Evolutionary conservation across 2,888 invertebrate species (phyloP).

Genomic region (Bembecia ichneumoniformis): DNA sequence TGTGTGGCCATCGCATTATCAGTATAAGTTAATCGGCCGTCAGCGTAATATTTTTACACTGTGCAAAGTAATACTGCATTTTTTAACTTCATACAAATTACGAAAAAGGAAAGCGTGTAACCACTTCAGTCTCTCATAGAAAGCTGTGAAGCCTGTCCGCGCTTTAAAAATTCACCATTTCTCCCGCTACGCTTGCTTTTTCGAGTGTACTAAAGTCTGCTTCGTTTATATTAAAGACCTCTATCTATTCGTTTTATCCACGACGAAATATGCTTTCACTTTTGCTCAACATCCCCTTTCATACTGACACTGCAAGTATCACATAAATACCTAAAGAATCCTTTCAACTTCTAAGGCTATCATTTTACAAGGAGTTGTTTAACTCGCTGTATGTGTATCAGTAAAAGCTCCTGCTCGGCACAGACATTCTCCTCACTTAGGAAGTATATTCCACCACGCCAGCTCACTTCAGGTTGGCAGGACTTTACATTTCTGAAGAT

Average conservation of each 20-base stretch:
- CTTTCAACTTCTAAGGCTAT: no score
- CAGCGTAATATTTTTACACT: neutral
- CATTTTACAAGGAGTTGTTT: no score
- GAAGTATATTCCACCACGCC: no score
- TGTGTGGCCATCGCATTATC: constrained; percentile 12
- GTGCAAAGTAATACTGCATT: neutral
- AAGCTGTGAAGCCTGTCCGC: constrained; percentile 31
- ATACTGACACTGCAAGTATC: constrained; percentile 18
- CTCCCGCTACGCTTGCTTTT: constrained; percentile 58
- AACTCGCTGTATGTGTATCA: no score
- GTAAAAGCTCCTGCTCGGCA: no score
- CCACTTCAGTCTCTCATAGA: constrained; percentile 2
- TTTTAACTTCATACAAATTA: neutral
- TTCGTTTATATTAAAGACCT: constrained; percentile 72
- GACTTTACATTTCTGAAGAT: no score
- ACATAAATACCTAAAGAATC: neutral
- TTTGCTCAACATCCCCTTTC: constrained; percentile 37
- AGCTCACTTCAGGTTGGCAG: no score
- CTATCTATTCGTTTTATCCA: constrained; percentile 71
- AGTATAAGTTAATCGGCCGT: neutral
- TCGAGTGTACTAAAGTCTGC: constrained; percentile 69
- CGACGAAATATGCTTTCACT: constrained; percentile 64
- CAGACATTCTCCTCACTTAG: no score
- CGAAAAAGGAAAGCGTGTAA: neutral
- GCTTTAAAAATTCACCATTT: constrained; percentile 62